These are phyloP conservation scores for Leptopilina syphax DNA, from an alignment of 2,888 invertebrate species.

Conservation along the genomic window DNA sequence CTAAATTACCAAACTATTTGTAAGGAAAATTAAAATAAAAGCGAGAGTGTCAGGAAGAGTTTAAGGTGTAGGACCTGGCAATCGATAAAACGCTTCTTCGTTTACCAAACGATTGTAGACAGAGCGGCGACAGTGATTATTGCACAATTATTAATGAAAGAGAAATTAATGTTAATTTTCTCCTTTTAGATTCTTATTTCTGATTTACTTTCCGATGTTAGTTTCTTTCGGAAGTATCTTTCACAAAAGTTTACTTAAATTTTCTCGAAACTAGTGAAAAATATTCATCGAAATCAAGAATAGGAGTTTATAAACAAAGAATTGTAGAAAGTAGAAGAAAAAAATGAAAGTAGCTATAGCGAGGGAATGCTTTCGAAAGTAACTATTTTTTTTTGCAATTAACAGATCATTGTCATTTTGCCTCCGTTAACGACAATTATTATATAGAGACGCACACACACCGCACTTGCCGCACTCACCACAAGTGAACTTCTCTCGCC, in stretches of 20 bases:
- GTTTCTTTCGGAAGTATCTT: constrained; percentile 30
- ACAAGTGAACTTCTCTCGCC: constrained; percentile 10
- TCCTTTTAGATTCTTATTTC: too few relatives aligned
- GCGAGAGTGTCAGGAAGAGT: constrained; percentile 32
- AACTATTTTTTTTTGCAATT: not conserved
- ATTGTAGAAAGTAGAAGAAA: not conserved
- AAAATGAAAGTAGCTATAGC: constrained; percentile 19
- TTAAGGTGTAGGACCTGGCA: constrained; percentile 49
- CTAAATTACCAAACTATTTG: not conserved
- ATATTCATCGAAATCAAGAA: too few relatives aligned
- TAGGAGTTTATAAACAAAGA: not conserved
- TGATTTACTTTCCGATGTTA: not conserved
- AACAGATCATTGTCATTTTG: not conserved
- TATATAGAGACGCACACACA: not conserved
- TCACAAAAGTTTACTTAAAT: constrained; percentile 23
- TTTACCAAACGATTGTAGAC: constrained; percentile 21
- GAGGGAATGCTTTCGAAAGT: constrained; percentile 31
- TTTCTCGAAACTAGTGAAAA: not conserved
- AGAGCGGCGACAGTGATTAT: constrained; percentile 13
- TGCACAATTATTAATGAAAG: not conserved
- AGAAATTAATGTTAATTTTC: too few relatives aligned
- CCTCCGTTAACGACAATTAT: not conserved
- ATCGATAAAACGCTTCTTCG: constrained; percentile 55
- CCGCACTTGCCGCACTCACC: constrained; percentile 18
- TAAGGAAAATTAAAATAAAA: not conserved